A percentile compares a stretch with the other conserved stretches of the same genome.
Conservation (phyloP, 2,797 vertebrate genomes). For the Borostomias antarcticus region DNA sequence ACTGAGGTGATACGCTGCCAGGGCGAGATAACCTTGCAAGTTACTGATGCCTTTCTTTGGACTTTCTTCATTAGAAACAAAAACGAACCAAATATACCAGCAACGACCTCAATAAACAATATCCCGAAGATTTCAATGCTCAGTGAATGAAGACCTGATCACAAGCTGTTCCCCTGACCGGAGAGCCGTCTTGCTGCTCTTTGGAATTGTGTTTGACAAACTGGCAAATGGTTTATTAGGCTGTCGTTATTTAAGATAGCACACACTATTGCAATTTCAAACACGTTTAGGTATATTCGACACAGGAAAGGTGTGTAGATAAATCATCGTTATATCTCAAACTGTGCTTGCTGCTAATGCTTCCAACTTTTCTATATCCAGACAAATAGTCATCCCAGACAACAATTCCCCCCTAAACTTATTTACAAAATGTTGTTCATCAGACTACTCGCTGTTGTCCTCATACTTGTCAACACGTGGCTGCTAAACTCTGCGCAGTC, state of each 20-base stretch:
- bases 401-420: constrained; percentile 8
- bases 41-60: not conserved
- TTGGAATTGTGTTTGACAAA: not conserved
- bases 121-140: constrained; percentile 25
- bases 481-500: constrained; percentile 65
- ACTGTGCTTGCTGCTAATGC: not conserved
- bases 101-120: constrained; percentile 35
- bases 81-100: constrained; percentile 12
- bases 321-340: too few relatives aligned
- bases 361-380: constrained; percentile 1
- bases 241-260: too few relatives aligned
- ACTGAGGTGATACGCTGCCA: constrained; percentile 18
- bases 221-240: not conserved
- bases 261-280: too few relatives aligned
- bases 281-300: too few relatives aligned
- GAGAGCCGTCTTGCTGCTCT: constrained; percentile 37
- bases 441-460: constrained; percentile 72
- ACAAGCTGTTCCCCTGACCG: constrained; percentile 23
- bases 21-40: not conserved
- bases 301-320: too few relatives aligned
- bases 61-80: not conserved
- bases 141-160: not conserved
- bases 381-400: not conserved
- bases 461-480: constrained; percentile 77
- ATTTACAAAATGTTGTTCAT: constrained; percentile 63